Evolutionary conservation across 2,888 invertebrate genomes (phyloP).

Genomic region (Eristalinus aeneus): DNA sequence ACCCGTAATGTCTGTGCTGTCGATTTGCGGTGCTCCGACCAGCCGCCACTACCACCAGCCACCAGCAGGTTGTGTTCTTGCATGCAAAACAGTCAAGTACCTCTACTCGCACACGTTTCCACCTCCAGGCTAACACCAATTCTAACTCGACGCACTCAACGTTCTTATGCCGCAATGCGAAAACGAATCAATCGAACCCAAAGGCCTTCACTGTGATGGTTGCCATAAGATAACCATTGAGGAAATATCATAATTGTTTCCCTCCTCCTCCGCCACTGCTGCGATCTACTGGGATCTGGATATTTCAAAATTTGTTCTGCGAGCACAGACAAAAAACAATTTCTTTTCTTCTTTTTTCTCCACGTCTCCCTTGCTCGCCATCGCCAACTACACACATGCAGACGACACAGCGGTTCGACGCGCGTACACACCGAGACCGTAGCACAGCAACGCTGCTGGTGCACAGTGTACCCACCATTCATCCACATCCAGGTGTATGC

Average conservation of each 20-base stretch:
- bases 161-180: constrained; percentile 34
- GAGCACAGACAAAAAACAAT: constrained; percentile 38
- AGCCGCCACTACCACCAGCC: constrained; percentile 24
- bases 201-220: background rate
- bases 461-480: constrained; percentile 51
- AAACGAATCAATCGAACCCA: constrained; percentile 45
- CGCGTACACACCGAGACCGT: constrained; percentile 29
- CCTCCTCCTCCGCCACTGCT: background rate
- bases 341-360: constrained; percentile 50
- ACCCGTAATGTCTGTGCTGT: constrained; percentile 29
- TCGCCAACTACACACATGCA: constrained; percentile 47
- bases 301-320: constrained; percentile 59
- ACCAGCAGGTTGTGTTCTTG: background rate
- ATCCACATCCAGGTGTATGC: constrained; percentile 67
- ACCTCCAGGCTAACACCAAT: constrained; percentile 19
- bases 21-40: constrained; percentile 53
- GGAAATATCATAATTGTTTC: constrained; percentile 3
- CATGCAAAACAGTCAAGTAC: constrained; percentile 48
- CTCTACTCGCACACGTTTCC: constrained; percentile 30
- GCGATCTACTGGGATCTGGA: background rate
- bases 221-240: constrained; percentile 8
- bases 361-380: constrained; percentile 18
- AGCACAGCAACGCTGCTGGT: background rate
- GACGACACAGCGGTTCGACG: background rate
- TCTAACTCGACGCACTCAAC: constrained; percentile 7